phyloP scores from a whole-genome alignment of 1,140 invertebrate species.

The Mylabris phalerata region DNA sequence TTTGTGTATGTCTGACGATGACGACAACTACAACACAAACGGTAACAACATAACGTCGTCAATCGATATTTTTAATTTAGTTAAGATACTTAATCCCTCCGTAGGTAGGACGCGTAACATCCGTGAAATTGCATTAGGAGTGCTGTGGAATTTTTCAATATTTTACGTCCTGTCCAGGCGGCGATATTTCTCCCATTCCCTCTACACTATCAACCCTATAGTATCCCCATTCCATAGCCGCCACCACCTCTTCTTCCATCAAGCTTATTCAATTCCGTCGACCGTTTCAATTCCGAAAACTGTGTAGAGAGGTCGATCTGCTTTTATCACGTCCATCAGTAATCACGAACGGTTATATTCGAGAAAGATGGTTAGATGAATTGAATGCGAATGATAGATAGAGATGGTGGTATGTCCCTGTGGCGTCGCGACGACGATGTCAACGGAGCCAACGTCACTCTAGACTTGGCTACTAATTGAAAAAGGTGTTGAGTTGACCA shows the following conservation, averaged over 20 bases:
- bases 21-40: too few species aligned
- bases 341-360: slow-evolving; percentile 22
- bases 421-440: background rate
- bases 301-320: slow-evolving; percentile 28
- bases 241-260: slow-evolving; percentile 6
- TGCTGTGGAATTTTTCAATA: slow-evolving; percentile 36
- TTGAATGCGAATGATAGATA: too few species aligned
- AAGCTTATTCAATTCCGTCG: slow-evolving; percentile 35
- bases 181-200: slow-evolving; percentile 29
- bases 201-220: background rate
- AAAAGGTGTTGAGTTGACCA: slow-evolving; percentile 18
- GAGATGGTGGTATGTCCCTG: background rate
- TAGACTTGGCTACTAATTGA: slow-evolving; percentile 16
- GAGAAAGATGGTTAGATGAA: too few species aligned
- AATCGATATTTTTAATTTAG: slow-evolving; percentile 35
- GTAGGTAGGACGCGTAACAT: slow-evolving; percentile 28
- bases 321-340: slow-evolving; percentile 37
- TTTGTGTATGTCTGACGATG: too few species aligned
- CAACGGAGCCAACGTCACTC: slow-evolving; percentile 5
- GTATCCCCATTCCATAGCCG: too few species aligned
- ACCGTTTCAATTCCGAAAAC: slow-evolving; percentile 35
- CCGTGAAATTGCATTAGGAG: slow-evolving; percentile 35
- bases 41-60: background rate
- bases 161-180: slow-evolving; percentile 30
- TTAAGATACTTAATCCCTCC: slow-evolving; percentile 24